These are phyloP conservation scores for Tragulus kanchil DNA, from an alignment of 2,113 vertebrate genomes.

Conservation along the genomic window DNA sequence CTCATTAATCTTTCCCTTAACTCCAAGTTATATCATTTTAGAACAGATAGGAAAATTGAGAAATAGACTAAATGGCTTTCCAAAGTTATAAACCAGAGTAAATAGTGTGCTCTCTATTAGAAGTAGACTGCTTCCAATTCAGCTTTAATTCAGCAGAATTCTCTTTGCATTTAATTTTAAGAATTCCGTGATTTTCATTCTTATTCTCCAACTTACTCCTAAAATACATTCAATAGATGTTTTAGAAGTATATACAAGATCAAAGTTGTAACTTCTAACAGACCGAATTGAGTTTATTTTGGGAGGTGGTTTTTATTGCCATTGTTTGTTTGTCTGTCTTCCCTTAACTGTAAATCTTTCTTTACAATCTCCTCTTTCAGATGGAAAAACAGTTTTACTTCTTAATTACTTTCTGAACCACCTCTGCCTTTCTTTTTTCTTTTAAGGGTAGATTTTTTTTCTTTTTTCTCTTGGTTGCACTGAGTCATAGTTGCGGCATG, in stretches of 20 bases:
- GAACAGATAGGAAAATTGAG: conserved; percentile 30
- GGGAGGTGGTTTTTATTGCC: not conserved
- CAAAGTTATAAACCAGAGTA: not conserved
- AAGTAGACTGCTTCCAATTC: not conserved
- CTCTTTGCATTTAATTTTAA: not conserved
- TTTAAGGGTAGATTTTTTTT: not conserved
- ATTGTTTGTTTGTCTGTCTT: not conserved
- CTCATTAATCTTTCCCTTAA: not conserved
- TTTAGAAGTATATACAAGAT: not conserved
- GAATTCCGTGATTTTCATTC: conserved; percentile 18
- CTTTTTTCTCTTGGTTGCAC: too few species aligned
- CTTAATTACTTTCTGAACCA: not conserved
- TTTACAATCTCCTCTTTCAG: not conserved
- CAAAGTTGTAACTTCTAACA: conserved; percentile 14
- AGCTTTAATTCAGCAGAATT: not conserved
- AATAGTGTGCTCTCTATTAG: not conserved
- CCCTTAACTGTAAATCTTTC: conserved; percentile 13
- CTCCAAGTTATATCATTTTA: not conserved
- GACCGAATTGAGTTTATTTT: not conserved
- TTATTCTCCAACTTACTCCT: not conserved
- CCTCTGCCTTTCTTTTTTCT: not conserved
- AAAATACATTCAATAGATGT: not conserved
- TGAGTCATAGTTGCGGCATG: too few species aligned
- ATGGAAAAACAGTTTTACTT: not conserved
- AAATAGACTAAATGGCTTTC: conserved; percentile 25